A percentile compares a stretch with the other conserved stretches of the same genome.
These are phyloP conservation scores for Isaurus tuberculatus DNA, from an alignment of 92 coral and sea anemone species.

Conservation along the genomic window DNA sequence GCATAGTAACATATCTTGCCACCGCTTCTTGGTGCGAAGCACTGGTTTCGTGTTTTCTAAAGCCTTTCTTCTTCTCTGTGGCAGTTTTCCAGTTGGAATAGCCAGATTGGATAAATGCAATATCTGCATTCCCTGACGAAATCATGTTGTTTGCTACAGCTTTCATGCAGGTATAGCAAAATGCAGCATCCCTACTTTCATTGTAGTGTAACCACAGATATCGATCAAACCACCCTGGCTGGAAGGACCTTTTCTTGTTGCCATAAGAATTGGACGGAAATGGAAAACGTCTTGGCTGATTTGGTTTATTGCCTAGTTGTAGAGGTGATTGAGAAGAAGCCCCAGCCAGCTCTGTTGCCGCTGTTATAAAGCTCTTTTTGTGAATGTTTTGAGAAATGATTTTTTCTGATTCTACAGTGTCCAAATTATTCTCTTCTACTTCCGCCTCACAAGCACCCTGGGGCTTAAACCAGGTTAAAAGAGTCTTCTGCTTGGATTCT, in stretches of 20 bases:
- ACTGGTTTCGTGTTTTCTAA: constrained; percentile 51
- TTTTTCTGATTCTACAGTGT: no score
- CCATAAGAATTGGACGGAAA: constrained; percentile 63
- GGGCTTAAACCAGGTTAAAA: no score
- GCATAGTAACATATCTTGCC: constrained; percentile 54
- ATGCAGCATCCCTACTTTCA: constrained; percentile 54
- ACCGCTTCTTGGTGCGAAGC: constrained; percentile 46
- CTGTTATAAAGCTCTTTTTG: no score
- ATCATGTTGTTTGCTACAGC: constrained; percentile 51
- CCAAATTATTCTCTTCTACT: no score
- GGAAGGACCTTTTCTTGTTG: constrained; percentile 64
- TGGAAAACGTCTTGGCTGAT: constrained; percentile 56
- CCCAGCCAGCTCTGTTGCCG: no score
- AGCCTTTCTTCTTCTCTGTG: constrained; percentile 64
- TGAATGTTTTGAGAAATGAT: no score
- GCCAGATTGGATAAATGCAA: constrained; percentile 53
- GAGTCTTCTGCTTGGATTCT: no score
- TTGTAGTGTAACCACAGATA: constrained; percentile 63
- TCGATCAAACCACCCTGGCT: constrained; percentile 62
- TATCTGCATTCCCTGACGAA: constrained; percentile 59
- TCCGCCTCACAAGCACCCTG: no score
- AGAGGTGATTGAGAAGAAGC: no score
- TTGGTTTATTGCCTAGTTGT: constrained; percentile 54
- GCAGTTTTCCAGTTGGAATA: constrained; percentile 67
- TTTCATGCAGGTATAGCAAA: constrained; percentile 67